These are phyloP conservation scores for Tenthredo mesomela DNA, from an alignment of 2,888 invertebrate genomes.

Conservation along the genomic window DNA sequence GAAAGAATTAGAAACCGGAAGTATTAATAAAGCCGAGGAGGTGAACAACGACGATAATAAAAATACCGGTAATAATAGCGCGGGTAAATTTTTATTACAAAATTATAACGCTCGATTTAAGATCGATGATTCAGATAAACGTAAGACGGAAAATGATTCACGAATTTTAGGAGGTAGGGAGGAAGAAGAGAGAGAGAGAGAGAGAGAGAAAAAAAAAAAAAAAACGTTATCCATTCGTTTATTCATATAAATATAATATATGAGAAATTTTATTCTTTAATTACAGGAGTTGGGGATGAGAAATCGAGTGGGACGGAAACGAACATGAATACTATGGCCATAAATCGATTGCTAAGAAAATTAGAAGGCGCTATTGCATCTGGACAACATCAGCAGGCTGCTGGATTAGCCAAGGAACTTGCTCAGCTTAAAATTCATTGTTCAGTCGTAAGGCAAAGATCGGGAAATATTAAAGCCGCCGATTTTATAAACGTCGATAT, in stretches of 20 bases:
- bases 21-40: background rate
- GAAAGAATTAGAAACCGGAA: constrained; percentile 32
- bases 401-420: constrained; percentile 87
- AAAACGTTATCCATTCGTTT: background rate
- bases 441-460: constrained; percentile 82
- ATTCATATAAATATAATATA: too few relatives aligned
- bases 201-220: too few relatives aligned
- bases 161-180: background rate
- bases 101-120: background rate
- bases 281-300: constrained; percentile 2
- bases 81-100: background rate
- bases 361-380: constrained; percentile 89
- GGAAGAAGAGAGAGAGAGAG: too few relatives aligned
- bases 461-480: constrained; percentile 61
- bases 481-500: constrained; percentile 84
- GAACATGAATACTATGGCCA: constrained; percentile 81
- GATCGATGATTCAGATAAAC: background rate
- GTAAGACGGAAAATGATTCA: background rate
- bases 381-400: constrained; percentile 88
- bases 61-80: background rate
- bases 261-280: background rate
- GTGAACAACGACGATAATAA: background rate
- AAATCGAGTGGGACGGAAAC: background rate
- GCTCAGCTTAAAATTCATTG: constrained; percentile 88
- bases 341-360: constrained; percentile 84